A percentile compares a stretch with the other conserved stretches of the same genome.
phyloP scores from a whole-genome alignment of 2,113 vertebrate genomes.

The Hystrix cristata region DNA sequence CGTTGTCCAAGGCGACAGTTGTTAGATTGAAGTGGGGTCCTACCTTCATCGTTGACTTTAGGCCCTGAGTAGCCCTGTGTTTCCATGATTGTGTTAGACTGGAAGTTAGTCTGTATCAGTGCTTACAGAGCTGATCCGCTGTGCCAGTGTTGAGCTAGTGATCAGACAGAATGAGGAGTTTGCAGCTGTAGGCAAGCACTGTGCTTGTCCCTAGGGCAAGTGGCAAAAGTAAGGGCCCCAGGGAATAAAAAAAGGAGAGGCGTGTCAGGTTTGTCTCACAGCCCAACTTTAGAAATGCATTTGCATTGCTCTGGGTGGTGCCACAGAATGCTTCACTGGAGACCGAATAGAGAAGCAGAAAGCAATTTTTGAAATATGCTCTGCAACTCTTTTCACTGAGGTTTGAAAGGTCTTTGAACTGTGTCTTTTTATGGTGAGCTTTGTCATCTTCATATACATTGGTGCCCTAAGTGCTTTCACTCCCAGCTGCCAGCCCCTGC shows the following conservation, averaged over 20 bases:
- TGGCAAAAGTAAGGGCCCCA: neutral
- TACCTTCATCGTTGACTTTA: neutral
- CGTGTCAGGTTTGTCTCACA: neutral
- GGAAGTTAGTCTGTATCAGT: neutral
- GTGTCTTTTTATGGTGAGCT: neutral
- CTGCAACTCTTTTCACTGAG: neutral
- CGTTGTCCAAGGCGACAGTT: neutral
- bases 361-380: neutral
- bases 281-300: neutral
- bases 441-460: neutral
- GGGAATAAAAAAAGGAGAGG: neutral
- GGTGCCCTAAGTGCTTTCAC: neutral
- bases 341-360: neutral
- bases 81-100: neutral
- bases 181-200: neutral
- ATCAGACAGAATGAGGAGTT: neutral
- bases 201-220: neutral
- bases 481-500: neutral
- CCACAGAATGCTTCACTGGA: neutral
- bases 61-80: neutral
- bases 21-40: neutral
- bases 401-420: neutral
- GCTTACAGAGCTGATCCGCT: neutral
- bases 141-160: neutral
- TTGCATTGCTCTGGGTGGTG: neutral